phyloP scores from a whole-genome alignment of 1,140 invertebrate species.

The Diploscapter pachys region DNA sequence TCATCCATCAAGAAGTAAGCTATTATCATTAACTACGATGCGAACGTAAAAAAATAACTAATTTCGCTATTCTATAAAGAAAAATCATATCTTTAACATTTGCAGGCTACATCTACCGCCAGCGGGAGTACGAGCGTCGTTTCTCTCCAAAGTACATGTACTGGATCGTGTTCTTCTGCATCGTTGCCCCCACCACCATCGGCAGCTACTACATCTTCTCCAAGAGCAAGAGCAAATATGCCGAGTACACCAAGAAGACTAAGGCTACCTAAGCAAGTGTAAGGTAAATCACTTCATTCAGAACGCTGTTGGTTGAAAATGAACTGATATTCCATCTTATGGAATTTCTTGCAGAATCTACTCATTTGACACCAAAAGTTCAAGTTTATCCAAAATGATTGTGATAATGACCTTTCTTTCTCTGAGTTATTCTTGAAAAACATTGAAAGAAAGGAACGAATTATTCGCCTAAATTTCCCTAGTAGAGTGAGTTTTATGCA shows the following conservation, averaged over 20 bases:
- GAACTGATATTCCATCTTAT: neutral
- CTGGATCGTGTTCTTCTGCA: constrained; percentile 91
- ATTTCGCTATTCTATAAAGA: neutral
- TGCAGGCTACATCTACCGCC: constrained; percentile 75
- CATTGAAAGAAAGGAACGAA: neutral
- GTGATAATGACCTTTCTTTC: neutral
- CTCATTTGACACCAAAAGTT: neutral
- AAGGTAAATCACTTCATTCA: neutral
- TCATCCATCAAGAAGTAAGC: neutral
- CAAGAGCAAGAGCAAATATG: constrained; percentile 9
- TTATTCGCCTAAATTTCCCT: too few species aligned
- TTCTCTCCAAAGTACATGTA: constrained; percentile 95
- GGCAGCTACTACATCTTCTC: constrained; percentile 21
- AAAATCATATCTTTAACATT: constrained; percentile 21
- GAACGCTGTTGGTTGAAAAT: neutral
- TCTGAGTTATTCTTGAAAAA: neutral
- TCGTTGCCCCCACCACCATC: constrained; percentile 59
- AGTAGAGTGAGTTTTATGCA: too few species aligned
- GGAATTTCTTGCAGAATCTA: neutral
- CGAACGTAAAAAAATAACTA: neutral
- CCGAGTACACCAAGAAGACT: constrained; percentile 16
- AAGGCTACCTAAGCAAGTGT: neutral
- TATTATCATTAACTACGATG: neutral
- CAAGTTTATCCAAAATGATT: neutral
- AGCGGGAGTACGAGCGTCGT: constrained; percentile 91